Evolutionary conservation across 2,888 invertebrate genomes (phyloP).

Genomic region (Plusia festucae): DNA sequence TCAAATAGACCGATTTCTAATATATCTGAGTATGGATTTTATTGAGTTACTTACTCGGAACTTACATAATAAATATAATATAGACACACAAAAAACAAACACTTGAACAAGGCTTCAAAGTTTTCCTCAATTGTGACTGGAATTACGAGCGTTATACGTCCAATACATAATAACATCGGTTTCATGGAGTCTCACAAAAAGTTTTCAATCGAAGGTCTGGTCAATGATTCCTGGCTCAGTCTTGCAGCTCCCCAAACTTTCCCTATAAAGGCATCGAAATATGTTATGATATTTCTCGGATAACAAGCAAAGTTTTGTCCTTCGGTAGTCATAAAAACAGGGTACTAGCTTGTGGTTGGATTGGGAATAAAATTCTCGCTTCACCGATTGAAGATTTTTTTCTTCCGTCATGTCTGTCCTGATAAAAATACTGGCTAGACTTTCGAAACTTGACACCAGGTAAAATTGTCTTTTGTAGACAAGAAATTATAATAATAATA

Average conservation of each 20-base stretch:
- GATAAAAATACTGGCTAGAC: background rate
- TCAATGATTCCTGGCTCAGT: conserved; percentile 62
- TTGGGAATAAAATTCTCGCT: conserved; percentile 62
- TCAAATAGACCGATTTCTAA: too few relatives aligned
- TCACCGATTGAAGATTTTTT: conserved; percentile 31
- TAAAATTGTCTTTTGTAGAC: background rate
- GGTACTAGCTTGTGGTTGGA: conserved; percentile 67
- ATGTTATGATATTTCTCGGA: conserved; percentile 84
- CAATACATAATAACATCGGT: conserved; percentile 48
- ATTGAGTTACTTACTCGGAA: background rate
- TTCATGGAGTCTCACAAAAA: conserved; percentile 39
- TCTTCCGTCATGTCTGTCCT: background rate
- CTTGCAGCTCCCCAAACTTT: conserved; percentile 77
- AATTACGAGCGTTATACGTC: conserved; percentile 47
- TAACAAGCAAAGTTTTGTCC: conserved; percentile 85
- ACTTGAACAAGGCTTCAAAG: conserved; percentile 16
- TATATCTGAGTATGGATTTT: too few relatives aligned
- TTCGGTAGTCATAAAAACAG: conserved; percentile 69
- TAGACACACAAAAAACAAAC: conserved; percentile 3
- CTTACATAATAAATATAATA: background rate
- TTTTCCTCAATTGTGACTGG: conserved; percentile 27
- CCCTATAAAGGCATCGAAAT: conserved; percentile 79
- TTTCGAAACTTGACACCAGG: background rate
- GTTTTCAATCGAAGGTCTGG: conserved; percentile 54
- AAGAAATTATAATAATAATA: too few relatives aligned